Evolutionary conservation across 64 coral and sea anemone species (phyloP), one percentile per base, ranked within the genome.

Genomic region (Pocillopora verrucosa): DNA sequence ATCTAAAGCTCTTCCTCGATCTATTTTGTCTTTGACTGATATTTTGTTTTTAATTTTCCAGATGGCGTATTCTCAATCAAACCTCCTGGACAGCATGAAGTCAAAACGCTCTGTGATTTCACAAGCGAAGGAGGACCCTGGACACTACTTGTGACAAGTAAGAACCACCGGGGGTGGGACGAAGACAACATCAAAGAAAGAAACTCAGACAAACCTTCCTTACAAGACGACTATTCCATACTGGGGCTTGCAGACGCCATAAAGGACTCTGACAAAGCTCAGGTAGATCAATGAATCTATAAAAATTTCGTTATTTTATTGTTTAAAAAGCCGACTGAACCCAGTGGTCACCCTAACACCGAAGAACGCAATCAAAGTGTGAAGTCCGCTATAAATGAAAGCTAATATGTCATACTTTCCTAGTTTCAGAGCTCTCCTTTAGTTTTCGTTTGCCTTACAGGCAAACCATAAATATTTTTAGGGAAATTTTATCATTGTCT

Each of bases 31-130:
- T 30, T 30, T 30, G 1, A 11, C 60, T 20, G 16, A 5, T 81
- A 10, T 58, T 24, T 59, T 58, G 59, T 58, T 16, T 5, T 81
- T 81, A 60, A 19, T 15, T 58, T 60, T 45, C 22, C n/a, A 94
- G 94, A 84, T 60, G 94, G 94, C 7, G 19, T 88, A 72, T 92
- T 92, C 41, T 58, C 85, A 16, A 95, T 95, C 14, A 83, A 95
- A 24, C 94, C 94, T 36, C 70, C 60, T 60, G 90, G 89, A 36
- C 58, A 77, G 16, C 34, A 78, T 11, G 84, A 74, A 89, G 83
- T 95, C 10, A 95, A 95, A 77, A 95, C 93, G 22, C 88, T 82
- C 34, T 95, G 93, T 79, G 93, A 95, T 72, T 60, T 95, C 30
- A 75, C 83, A 36, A 69, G 73, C 5, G 80, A 90, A 11, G 88